phyloP scores from a whole-genome alignment of 2,888 invertebrate species.

The Fragum sueziense region DNA sequence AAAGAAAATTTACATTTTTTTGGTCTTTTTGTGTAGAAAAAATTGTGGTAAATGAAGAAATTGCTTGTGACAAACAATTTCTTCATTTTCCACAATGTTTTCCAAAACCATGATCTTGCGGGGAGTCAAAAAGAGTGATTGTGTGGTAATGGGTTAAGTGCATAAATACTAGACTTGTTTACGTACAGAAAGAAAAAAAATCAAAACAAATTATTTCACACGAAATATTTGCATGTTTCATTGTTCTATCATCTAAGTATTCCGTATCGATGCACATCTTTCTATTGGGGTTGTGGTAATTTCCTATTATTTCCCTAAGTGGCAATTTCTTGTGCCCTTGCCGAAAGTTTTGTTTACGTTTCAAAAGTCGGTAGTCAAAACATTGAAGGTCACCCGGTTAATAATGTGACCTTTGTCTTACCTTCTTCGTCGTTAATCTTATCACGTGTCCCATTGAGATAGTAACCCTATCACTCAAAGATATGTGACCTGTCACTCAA shows the following conservation, averaged over 20 bases:
- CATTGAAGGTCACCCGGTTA: conserved; percentile 1
- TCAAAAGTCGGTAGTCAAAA: conserved; percentile 9
- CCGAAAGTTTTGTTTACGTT: neutral
- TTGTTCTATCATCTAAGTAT: neutral
- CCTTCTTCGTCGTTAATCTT: neutral
- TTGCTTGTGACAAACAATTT: neutral
- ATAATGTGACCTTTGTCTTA: neutral
- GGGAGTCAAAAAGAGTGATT: too few relatives aligned
- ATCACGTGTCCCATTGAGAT: neutral
- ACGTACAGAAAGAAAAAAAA: neutral
- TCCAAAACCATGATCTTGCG: too few relatives aligned
- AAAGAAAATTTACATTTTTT: too few relatives aligned
- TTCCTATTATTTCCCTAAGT: neutral
- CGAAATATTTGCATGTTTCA: neutral
- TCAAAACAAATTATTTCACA: neutral
- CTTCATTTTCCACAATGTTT: neutral
- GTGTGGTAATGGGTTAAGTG: too few relatives aligned
- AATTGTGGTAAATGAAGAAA: conserved; percentile 7
- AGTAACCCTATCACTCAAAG: neutral
- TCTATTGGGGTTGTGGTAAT: neutral
- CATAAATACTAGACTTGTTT: neutral
- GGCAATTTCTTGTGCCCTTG: neutral
- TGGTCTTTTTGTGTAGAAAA: too few relatives aligned
- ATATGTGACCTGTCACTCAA: neutral
- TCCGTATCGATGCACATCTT: neutral